Conservation (phyloP, 1,140 invertebrate species). For the Neodiprion fabricii region DNA sequence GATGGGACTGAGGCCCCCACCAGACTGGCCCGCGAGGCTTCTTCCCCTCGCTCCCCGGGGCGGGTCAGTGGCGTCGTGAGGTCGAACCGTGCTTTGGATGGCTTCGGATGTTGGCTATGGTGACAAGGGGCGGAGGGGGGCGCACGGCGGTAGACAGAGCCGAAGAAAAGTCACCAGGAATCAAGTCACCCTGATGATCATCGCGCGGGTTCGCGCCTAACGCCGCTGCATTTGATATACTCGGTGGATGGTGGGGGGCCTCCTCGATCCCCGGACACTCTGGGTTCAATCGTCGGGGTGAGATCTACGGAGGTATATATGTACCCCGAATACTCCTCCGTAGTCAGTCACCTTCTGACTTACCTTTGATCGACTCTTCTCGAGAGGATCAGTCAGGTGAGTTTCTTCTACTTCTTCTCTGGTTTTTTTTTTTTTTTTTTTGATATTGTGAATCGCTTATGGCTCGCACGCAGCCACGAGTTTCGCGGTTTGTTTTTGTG, state of each 20-base stretch:
- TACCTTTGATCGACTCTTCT: conserved; percentile 44
- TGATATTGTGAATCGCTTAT: background rate
- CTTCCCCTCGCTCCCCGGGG: conserved; percentile 30
- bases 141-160: background rate
- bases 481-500: no score
- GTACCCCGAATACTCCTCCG: conserved; percentile 48
- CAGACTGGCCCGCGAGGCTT: conserved; percentile 10
- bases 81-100: conserved; percentile 35
- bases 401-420: conserved; percentile 30
- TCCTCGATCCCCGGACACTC: no score
- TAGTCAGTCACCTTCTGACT: conserved; percentile 56
- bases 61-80: conserved; percentile 56
- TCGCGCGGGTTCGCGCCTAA: background rate
- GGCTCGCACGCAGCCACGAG: no score
- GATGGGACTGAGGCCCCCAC: conserved; percentile 8
- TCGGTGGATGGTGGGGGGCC: no score
- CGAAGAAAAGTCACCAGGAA: conserved; percentile 1
- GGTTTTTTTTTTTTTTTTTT: conserved; percentile 25
- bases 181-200: background rate
- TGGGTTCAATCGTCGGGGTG: conserved; percentile 34
- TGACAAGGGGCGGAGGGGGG: background rate
- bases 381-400: conserved; percentile 50
- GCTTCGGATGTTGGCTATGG: background rate
- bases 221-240: no score
- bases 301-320: conserved; percentile 53